Evolutionary conservation across 2,113 vertebrate species (phyloP), one percentile per base, ranked within the genome.

Genomic region (Hipposideros armiger): DNA sequence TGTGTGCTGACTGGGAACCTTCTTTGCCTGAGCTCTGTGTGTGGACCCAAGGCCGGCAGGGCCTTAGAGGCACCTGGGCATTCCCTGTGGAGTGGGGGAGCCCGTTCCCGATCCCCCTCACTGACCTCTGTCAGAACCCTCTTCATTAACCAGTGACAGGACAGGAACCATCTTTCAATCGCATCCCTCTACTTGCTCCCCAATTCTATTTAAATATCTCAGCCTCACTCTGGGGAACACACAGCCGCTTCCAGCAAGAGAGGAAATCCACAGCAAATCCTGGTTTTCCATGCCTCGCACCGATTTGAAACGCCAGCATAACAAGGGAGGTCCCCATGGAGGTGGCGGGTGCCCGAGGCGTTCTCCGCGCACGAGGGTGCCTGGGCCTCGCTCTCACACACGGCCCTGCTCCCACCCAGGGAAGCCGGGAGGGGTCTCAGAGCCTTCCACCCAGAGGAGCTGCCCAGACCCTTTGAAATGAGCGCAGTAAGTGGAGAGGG

Each of bases 331-430:
- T 8, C 13, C 69, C 14, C 0, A 0, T 13, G n/a, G 17, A 24
- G 36, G 28, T 26, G 1, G 42, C 22, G 30, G 30, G 50, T 14
- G 45, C 26, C 32, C 42, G n/a, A 7, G 45, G 14, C 11, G 15
- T 56, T 20, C 52, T 20, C 0, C 0, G 0, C 22, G 13, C 5
- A 0, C 4, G 0, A 15, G 90, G 24, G 1, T 11, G 13, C 4
- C 40, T 11, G 11, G 22, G 64, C 64, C 32, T 54, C 13, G 8
- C 50, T 72, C 58, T 11, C 30, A 36, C 14, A 22, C 1, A 28
- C 45, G 4, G 2, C 14, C 30, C 16, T 54, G 40, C 16, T 72
- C 30, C 86, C 8, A 0, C 5, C 8, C 4, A 4, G 1, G 2
- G 7, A 11, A 28, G 7, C 11, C 1, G 11, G 26, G 11, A 42